phyloP scores from a whole-genome alignment of 2,797 vertebrate species.

The Antennarius maculatus region DNA sequence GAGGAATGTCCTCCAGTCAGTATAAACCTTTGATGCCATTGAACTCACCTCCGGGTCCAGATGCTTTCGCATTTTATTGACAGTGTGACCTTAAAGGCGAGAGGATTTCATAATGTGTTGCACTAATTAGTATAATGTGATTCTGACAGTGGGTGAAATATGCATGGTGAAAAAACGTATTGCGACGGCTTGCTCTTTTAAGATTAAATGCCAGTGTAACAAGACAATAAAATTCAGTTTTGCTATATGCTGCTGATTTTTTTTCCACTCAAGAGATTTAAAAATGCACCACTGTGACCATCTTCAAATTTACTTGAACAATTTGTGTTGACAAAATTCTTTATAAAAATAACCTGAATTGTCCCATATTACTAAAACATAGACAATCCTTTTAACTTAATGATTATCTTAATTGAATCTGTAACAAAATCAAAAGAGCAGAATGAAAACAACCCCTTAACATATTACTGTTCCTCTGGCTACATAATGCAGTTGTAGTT shows the following conservation, averaged over 20 bases:
- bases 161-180: background rate
- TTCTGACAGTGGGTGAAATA: background rate
- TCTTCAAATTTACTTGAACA: no score
- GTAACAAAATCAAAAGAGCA: no score
- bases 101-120: constrained; percentile 20
- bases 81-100: constrained; percentile 80
- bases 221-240: background rate
- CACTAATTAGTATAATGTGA: constrained; percentile 15
- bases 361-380: no score
- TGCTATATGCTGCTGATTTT: background rate
- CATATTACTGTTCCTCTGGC: no score
- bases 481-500: no score
- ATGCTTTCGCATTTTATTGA: constrained; percentile 88
- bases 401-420: no score
- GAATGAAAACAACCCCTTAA: no score
- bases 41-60: constrained; percentile 85
- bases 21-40: constrained; percentile 86
- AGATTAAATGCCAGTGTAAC: background rate
- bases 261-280: background rate
- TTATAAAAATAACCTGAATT: no score
- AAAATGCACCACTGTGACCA: no score
- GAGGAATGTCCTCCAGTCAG: constrained; percentile 88
- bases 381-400: no score
- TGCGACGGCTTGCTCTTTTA: background rate
- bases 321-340: no score